These are phyloP conservation scores for Thyatira batis DNA, from an alignment of 2,888 invertebrate genomes.

Conservation along the genomic window DNA sequence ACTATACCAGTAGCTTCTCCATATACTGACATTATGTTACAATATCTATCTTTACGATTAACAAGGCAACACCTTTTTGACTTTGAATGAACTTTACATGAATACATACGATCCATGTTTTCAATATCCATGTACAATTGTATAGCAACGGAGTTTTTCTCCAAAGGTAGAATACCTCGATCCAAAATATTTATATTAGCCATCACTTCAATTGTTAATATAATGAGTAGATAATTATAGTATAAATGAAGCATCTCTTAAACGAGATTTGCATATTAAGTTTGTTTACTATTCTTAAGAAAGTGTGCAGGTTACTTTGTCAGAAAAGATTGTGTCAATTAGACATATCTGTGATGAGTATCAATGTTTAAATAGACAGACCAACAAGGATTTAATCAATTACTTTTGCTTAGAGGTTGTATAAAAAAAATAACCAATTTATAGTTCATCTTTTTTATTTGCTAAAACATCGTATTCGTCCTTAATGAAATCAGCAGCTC, in stretches of 20 bases:
- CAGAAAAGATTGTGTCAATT: no score
- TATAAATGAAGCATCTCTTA: no score
- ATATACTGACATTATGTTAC: constrained; percentile 39
- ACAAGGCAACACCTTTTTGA: constrained; percentile 52
- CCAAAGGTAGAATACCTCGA: constrained; percentile 57
- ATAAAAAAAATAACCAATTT: constrained; percentile 12
- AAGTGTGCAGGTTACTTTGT: no score
- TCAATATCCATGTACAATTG: constrained; percentile 60
- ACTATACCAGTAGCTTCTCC: constrained; percentile 34
- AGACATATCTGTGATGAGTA: background rate
- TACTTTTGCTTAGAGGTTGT: background rate
- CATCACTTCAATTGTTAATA: constrained; percentile 25
- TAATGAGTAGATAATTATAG: constrained; percentile 19
- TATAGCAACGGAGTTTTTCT: constrained; percentile 53
- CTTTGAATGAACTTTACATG: constrained; percentile 42
- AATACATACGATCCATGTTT: constrained; percentile 39
- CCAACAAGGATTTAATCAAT: background rate
- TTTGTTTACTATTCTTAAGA: background rate
- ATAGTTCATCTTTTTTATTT: constrained; percentile 55
- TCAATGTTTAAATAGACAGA: background rate
- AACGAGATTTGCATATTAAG: background rate
- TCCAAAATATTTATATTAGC: constrained; percentile 48
- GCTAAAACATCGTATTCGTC: constrained; percentile 37
- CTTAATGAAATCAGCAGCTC: constrained; percentile 71
- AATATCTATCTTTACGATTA: constrained; percentile 41